Evolutionary conservation across 2,888 invertebrate species (phyloP).

Genomic region (Pristionchus arcanus): DNA sequence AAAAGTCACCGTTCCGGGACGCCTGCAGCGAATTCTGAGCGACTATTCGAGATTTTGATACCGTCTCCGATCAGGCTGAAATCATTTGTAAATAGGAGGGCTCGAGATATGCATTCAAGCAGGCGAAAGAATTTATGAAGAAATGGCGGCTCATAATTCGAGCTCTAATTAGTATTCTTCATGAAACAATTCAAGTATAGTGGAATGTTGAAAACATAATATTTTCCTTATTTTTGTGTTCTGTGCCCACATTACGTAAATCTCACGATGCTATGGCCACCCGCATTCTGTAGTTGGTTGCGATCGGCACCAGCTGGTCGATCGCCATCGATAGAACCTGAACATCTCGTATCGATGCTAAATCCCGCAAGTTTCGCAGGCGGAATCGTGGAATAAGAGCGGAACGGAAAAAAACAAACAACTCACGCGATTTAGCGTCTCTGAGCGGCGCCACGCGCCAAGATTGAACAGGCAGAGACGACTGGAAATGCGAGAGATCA

Average conservation of each 20-base stretch:
- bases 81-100: no score
- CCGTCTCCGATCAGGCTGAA: slow-evolving; percentile 35
- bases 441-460: slow-evolving; percentile 61
- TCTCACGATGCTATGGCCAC: slow-evolving; percentile 47
- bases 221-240: no score
- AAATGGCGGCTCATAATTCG: background rate
- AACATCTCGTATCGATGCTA: background rate
- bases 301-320: slow-evolving; percentile 35
- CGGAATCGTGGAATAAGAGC: background rate
- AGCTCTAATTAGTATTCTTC: no score
- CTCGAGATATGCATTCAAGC: no score
- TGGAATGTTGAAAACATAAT: no score
- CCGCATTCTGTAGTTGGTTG: slow-evolving; percentile 4
- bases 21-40: background rate
- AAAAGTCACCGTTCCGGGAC: background rate
- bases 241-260: no score
- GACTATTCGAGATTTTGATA: background rate
- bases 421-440: slow-evolving; percentile 60
- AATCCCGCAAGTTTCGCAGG: background rate
- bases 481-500: slow-evolving; percentile 56
- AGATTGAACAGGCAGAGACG: slow-evolving; percentile 57
- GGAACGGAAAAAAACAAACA: slow-evolving; percentile 43
- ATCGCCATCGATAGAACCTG: background rate
- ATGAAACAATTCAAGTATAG: no score
- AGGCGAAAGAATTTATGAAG: background rate